Conservation (phyloP, 1,140 invertebrate species). For the Heliconius congener region DNA sequence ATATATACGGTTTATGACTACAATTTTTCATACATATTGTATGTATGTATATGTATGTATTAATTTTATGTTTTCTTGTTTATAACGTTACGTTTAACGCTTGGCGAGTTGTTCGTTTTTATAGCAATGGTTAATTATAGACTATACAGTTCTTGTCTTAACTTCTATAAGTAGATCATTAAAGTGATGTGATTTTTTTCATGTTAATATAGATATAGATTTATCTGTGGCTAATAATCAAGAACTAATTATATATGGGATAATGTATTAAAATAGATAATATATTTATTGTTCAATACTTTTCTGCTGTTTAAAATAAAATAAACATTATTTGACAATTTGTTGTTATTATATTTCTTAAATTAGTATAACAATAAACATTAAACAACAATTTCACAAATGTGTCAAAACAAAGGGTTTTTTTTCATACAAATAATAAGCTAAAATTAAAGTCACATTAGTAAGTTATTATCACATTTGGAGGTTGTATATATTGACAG, state of each 20-base stretch:
- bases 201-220: background rate
- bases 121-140: background rate
- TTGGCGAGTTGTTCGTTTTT: background rate
- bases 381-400: too few species aligned
- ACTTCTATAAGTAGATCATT: background rate
- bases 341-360: background rate
- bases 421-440: background rate
- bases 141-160: background rate
- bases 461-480: slow-evolving; percentile 34
- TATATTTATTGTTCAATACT: background rate
- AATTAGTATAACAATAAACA: too few species aligned
- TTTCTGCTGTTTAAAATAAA: too few species aligned
- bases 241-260: background rate
- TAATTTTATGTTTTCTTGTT: background rate
- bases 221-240: background rate
- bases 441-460: slow-evolving; percentile 30
- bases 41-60: background rate
- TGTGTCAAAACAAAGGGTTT: too few species aligned
- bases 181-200: background rate
- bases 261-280: background rate
- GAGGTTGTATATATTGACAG: slow-evolving; percentile 41
- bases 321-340: background rate
- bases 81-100: background rate
- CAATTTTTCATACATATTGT: background rate
- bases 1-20: background rate